Conservation (phyloP, 2,888 invertebrate genomes). For the Hyppa rectilinea region DNA sequence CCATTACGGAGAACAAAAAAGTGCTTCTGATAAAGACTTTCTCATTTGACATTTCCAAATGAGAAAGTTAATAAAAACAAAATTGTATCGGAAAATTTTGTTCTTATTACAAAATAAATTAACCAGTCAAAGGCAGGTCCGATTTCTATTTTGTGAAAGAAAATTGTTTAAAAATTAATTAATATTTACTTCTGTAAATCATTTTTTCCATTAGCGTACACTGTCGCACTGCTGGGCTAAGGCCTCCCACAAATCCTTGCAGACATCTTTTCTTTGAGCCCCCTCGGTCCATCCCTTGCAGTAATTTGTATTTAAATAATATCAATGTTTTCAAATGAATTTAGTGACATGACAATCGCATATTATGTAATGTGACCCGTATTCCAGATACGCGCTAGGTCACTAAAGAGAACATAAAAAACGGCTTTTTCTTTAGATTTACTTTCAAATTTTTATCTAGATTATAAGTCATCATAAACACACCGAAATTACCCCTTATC, state of each 20-base stretch:
- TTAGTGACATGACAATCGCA: background rate
- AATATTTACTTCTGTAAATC: no score
- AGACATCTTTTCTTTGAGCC: no score
- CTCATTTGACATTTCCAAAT: conserved; percentile 26
- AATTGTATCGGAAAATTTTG: conserved; percentile 14
- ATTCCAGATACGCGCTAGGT: background rate
- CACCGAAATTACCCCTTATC: background rate
- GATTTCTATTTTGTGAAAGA: conserved; percentile 2
- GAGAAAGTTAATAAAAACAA: conserved; percentile 29
- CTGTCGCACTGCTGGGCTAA: no score
- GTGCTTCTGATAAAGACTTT: conserved; percentile 2
- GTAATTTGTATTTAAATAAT: no score
- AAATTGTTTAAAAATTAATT: conserved; percentile 19
- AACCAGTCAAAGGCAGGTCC: conserved; percentile 21
- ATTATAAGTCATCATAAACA: background rate
- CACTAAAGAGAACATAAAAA: background rate
- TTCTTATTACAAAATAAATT: conserved; percentile 38
- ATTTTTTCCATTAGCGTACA: no score
- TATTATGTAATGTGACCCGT: background rate
- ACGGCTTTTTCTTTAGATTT: background rate
- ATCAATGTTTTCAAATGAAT: background rate
- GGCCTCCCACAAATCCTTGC: no score
- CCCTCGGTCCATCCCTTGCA: no score
- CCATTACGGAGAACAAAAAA: conserved; percentile 20
- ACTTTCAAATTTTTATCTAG: background rate